Conservation (phyloP, 2,113 vertebrate species). For the Myodes glareolus region DNA sequence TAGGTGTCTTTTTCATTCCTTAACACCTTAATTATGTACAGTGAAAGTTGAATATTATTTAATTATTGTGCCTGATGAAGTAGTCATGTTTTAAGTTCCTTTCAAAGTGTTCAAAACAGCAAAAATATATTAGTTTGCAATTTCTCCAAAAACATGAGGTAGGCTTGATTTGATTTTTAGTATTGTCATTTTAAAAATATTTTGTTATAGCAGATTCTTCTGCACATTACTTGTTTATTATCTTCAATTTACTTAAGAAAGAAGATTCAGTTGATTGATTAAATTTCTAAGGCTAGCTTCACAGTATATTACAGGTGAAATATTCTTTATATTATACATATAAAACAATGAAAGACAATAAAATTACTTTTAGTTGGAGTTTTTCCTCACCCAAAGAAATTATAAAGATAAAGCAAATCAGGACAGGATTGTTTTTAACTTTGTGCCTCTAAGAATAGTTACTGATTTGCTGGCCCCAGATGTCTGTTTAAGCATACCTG, state of each 20-base stretch:
- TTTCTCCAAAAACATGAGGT: background rate
- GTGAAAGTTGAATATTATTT: background rate
- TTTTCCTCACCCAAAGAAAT: slow-evolving; percentile 7
- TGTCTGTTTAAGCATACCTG: background rate
- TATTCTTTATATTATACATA: background rate
- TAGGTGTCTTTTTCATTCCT: background rate
- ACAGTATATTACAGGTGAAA: background rate
- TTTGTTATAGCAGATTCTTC: background rate
- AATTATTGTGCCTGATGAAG: background rate
- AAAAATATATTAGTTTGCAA: background rate
- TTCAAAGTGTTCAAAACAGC: background rate
- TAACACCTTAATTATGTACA: background rate
- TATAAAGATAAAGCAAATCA: slow-evolving; percentile 12
- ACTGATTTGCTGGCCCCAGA: background rate
- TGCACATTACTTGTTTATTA: background rate
- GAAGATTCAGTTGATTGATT: background rate
- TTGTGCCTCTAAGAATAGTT: background rate
- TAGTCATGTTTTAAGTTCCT: background rate
- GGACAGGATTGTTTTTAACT: slow-evolving; percentile 15
- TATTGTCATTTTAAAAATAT: slow-evolving; percentile 8
- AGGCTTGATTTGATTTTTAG: background rate
- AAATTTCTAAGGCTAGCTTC: background rate
- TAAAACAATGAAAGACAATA: background rate
- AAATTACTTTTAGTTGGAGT: background rate
- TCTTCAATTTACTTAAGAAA: background rate